Percentiles rank a stretch among this genome's conserved stretches.
phyloP scores from a whole-genome alignment of 2,797 vertebrate species.

The Luscinia luscinia region DNA sequence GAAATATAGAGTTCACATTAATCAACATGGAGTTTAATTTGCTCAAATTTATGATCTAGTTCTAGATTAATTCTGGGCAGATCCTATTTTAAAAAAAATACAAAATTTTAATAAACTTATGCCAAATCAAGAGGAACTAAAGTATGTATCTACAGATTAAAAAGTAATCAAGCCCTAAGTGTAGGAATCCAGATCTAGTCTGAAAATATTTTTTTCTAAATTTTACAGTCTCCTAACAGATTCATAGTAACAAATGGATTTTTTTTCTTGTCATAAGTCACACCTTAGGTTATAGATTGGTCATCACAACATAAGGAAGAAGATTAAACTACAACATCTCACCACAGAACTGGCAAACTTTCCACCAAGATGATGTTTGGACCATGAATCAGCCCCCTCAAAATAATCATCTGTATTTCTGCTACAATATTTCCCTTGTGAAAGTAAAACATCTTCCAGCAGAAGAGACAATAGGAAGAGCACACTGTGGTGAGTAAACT shows the following conservation, averaged over 20 bases:
- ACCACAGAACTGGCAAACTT: not conserved
- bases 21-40: constrained; percentile 47
- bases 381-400: not conserved
- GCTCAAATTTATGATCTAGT: constrained; percentile 31
- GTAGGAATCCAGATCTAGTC: not conserved
- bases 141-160: constrained; percentile 37
- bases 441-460: not conserved
- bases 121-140: not conserved
- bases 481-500: not conserved
- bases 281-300: not conserved
- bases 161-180: constrained; percentile 29
- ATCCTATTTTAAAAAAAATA: not conserved
- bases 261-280: constrained; percentile 23
- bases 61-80: constrained; percentile 35
- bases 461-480: not conserved
- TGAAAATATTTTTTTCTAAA: constrained; percentile 20
- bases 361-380: not conserved
- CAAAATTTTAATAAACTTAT: constrained; percentile 28
- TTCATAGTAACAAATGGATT: constrained; percentile 12
- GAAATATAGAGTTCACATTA: constrained; percentile 26
- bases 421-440: not conserved
- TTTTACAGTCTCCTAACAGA: constrained; percentile 4
- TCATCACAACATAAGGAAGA: not conserved
- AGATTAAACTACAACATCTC: not conserved
- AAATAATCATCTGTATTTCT: not conserved